Base-by-base conservation (phyloP, 2,113 vertebrate species). In the Mesitornis unicolor region DNA sequence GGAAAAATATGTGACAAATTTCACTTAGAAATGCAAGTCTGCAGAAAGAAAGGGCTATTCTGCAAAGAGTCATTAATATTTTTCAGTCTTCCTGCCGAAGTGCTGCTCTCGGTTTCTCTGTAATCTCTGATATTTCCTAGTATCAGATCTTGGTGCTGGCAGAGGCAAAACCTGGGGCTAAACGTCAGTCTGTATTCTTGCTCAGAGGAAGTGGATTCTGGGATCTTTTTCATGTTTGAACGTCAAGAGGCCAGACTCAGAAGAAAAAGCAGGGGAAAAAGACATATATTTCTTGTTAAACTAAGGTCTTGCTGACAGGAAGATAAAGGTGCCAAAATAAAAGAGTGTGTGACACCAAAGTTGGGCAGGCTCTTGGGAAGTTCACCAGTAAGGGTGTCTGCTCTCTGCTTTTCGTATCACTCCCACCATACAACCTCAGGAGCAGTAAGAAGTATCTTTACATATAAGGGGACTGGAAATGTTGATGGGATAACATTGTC, bases 141-240 rank as follows among this genome's bases (percentile, higher is more conserved):
- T 79, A 82, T 78, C 75, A 68, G 85, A 67, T 35, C 3, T 16
- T 24, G 36, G 84, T 78, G 80, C 95, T 95, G 86, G 95, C 81
- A 95, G 90, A 97, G 92, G 75, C 91, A 97, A 96, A 98, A 97
- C 93, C 92, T 89, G 95, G 97, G 90, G 96, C 93, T 97, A 93
- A 95, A 64, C 91, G 97, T 97, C 96, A 94, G 94, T 90, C 95
- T 95, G 69, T 95, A 92, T 93, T 95, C 94, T 95, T 97, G 95
- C 94, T 96, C 92, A 87, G 95, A 97, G 97, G 84, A 95, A 97
- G 84, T 83, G 86, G 90, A 89, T 97, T 97, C 97, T 97, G 94
- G 95, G 93, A 94, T 90, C 75, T 96, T 68, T 96, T 95, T 97
- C 96, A 91, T 63, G 82, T 93, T 85, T 92, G 85, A 70, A 63